phyloP scores from a whole-genome alignment of 2,888 invertebrate genomes.

The Drosophila nr. perissopoda region DNA sequence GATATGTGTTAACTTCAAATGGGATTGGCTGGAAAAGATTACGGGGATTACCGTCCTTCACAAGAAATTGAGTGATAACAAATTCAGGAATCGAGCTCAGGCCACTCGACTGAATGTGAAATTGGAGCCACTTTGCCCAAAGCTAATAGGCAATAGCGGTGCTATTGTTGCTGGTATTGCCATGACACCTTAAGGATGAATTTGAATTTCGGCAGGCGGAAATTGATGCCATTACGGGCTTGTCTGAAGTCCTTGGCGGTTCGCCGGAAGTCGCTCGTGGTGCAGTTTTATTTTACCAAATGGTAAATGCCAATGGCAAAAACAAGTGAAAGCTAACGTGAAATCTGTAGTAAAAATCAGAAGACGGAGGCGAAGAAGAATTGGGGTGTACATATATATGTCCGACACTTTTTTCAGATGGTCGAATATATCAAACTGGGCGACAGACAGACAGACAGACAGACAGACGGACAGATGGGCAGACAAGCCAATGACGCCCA shows the following conservation, averaged over 20 bases:
- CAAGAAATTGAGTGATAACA: constrained; percentile 8
- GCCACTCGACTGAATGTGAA: constrained; percentile 40
- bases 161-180: constrained; percentile 32
- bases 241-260: constrained; percentile 44
- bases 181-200: constrained; percentile 47
- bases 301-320: constrained; percentile 49
- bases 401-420: constrained; percentile 54
- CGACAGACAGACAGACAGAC: constrained; percentile 33
- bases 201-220: constrained; percentile 70
- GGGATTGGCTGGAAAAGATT: constrained; percentile 14
- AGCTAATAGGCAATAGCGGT: constrained; percentile 49
- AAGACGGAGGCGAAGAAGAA: not conserved
- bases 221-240: constrained; percentile 76
- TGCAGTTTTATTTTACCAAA: constrained; percentile 61
- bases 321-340: constrained; percentile 60
- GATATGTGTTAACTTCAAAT: constrained; percentile 15
- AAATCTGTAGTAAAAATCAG: constrained; percentile 21
- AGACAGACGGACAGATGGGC: constrained; percentile 13
- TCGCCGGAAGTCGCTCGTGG: constrained; percentile 56
- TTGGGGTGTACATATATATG: not conserved
- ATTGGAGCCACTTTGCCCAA: constrained; percentile 51
- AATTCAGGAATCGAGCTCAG: constrained; percentile 9
- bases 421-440: constrained; percentile 68
- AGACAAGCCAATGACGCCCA: constrained; percentile 46
- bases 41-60: not conserved